These are phyloP conservation scores for Balearica regulorum DNA, from an alignment of 2,797 vertebrate species.

Conservation along the genomic window DNA sequence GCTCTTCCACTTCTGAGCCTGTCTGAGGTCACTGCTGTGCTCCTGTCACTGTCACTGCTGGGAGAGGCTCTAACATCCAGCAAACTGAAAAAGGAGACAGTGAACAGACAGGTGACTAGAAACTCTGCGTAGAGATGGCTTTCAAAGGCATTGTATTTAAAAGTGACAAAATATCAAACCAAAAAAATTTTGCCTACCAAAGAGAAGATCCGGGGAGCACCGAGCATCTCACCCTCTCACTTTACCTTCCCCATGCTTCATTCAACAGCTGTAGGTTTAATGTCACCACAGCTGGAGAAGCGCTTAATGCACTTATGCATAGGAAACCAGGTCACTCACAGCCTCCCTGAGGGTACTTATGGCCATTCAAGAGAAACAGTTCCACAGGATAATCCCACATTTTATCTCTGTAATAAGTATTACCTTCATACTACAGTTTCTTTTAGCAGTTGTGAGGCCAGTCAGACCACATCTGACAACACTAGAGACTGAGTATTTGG, in stretches of 20 bases:
- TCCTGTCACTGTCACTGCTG: not conserved
- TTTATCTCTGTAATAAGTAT: not conserved
- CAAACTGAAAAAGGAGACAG: not conserved
- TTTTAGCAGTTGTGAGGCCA: not conserved
- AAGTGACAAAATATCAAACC: not conserved
- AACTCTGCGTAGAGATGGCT: not conserved
- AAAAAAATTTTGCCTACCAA: not conserved
- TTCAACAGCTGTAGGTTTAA: not conserved
- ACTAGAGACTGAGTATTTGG: not conserved
- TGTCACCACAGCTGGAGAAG: not conserved
- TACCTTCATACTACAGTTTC: accelerated
- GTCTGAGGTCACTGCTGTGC: not conserved
- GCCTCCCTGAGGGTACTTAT: not conserved
- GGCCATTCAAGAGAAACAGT: not conserved
- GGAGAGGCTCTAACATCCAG: not conserved
- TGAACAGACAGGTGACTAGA: not conserved
- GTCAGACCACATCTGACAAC: not conserved
- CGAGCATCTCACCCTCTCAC: not conserved
- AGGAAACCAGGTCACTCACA: not conserved
- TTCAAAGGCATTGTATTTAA: not conserved
- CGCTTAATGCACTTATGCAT: accelerated
- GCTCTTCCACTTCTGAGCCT: not conserved
- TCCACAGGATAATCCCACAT: not conserved
- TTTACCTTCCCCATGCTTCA: not conserved
- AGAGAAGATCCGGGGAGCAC: no score